A percentile compares a stretch with the other conserved stretches of the same genome.
These are phyloP conservation scores for Ptychadena robeensis DNA, from an alignment of 2,797 vertebrate genomes.

Conservation along the genomic window DNA sequence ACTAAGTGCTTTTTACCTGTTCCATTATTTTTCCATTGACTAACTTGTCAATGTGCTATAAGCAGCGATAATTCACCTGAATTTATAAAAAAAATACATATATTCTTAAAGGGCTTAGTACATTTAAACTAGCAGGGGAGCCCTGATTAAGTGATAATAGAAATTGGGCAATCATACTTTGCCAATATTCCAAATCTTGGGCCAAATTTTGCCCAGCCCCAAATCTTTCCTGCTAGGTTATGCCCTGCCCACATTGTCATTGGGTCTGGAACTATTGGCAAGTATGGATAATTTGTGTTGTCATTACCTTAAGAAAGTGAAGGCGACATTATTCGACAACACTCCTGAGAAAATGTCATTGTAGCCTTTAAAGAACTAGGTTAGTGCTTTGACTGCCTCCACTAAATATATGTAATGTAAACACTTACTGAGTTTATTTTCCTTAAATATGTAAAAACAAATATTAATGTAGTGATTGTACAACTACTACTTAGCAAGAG, in stretches of 20 bases:
- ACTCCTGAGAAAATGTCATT: background rate
- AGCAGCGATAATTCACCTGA: background rate
- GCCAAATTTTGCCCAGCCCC: background rate
- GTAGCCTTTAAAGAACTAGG: background rate
- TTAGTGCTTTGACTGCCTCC: background rate
- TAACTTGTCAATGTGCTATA: slow-evolving; percentile 18
- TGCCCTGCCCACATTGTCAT: background rate
- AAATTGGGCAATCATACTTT: slow-evolving; percentile 15
- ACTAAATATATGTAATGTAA: background rate
- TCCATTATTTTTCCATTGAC: slow-evolving; percentile 34
- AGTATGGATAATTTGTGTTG: background rate
- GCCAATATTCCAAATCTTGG: background rate
- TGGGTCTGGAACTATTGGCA: background rate
- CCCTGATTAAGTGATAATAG: slow-evolving; percentile 14
- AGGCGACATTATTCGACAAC: background rate
- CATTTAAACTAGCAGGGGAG: background rate
- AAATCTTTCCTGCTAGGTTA: background rate
- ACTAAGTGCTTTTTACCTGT: slow-evolving; percentile 34
- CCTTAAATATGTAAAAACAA: slow-evolving; percentile 41
- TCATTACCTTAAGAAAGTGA: background rate
- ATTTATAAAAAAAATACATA: background rate
- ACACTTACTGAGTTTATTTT: slow-evolving; percentile 25
- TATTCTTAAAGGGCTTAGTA: slow-evolving; percentile 2
- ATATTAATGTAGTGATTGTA: slow-evolving; percentile 54
- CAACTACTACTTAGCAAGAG: slow-evolving; percentile 50